Percentiles rank a stretch among this genome's conserved stretches.
These are phyloP conservation scores for Stegophylla sp. DNA, from an alignment of 2,888 invertebrate genomes.

Conservation along the genomic window DNA sequence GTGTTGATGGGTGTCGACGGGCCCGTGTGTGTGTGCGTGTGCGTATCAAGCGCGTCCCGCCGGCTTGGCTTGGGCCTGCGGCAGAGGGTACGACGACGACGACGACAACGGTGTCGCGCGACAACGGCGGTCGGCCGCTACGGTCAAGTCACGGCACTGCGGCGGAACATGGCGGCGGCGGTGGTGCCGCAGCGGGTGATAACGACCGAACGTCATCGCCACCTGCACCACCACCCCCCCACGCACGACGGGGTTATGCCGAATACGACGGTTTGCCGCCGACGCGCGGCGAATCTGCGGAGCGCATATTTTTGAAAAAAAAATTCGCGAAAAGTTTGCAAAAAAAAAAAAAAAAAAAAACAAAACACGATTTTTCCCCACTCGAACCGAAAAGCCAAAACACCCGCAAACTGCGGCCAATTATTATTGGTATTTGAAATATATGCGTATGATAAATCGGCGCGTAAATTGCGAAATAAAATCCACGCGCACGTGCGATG, in stretches of 20 bases:
- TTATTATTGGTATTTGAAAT: too few relatives aligned
- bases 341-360: too few relatives aligned
- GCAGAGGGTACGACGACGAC: not conserved
- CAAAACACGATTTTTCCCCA: too few relatives aligned
- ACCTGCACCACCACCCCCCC: too few relatives aligned
- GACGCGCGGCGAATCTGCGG: not conserved
- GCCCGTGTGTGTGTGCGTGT: too few relatives aligned
- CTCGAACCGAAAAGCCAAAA: too few relatives aligned
- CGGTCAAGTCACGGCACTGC: conserved; percentile 44
- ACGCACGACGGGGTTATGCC: not conserved
- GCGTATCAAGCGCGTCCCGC: too few relatives aligned
- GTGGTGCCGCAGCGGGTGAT: conserved; percentile 2
- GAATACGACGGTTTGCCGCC: not conserved
- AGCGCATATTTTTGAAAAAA: too few relatives aligned
- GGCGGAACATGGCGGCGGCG: conserved; percentile 9
- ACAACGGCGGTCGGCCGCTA: not conserved
- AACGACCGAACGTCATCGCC: not conserved
- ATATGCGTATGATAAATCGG: too few relatives aligned
- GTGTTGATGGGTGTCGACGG: too few relatives aligned
- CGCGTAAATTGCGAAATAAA: too few relatives aligned
- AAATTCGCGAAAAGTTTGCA: not conserved
- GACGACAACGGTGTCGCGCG: not conserved
- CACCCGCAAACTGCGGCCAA: too few relatives aligned
- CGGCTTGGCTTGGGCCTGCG: not conserved
- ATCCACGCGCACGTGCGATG: not conserved